A percentile compares a stretch with the other conserved stretches of the same genome.
Conservation (phyloP, 2,797 vertebrate species). For the Chelmon rostratus region DNA sequence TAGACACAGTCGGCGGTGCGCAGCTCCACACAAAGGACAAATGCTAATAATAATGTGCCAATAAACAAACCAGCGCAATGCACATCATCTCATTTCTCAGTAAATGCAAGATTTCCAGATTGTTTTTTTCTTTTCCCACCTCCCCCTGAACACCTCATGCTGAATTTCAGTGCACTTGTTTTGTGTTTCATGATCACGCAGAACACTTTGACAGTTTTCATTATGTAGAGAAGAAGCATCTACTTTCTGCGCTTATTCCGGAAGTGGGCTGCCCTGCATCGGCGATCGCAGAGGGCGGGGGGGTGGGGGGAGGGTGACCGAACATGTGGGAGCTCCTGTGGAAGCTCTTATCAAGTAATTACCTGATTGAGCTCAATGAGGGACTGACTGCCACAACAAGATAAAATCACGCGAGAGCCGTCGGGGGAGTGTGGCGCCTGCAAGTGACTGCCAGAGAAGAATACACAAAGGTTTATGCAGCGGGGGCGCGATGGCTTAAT, state of each 20-base stretch:
- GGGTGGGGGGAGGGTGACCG: slow-evolving; percentile 35
- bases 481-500: neutral
- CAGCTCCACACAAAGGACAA: slow-evolving; percentile 48
- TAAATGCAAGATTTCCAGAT: slow-evolving; percentile 57
- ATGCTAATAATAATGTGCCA: slow-evolving; percentile 67
- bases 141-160: neutral
- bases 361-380: slow-evolving; percentile 56
- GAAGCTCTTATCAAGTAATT: slow-evolving; percentile 73
- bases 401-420: slow-evolving; percentile 52
- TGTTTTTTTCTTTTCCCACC: slow-evolving; percentile 4
- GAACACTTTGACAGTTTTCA: neutral
- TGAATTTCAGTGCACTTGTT: no score
- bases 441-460: slow-evolving; percentile 14
- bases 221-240: neutral
- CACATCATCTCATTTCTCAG: slow-evolving; percentile 53
- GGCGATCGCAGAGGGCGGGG: neutral
- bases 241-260: neutral
- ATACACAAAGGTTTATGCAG: neutral
- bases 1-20: slow-evolving; percentile 70
- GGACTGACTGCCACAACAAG: slow-evolving; percentile 57
- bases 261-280: slow-evolving; percentile 16
- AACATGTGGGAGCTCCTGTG: slow-evolving; percentile 57
- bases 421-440: slow-evolving; percentile 15
- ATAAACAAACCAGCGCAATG: slow-evolving; percentile 68
- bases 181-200: neutral